Conservation (phyloP, 2,888 invertebrate species). For the Chrysomela aeneicollis region DNA sequence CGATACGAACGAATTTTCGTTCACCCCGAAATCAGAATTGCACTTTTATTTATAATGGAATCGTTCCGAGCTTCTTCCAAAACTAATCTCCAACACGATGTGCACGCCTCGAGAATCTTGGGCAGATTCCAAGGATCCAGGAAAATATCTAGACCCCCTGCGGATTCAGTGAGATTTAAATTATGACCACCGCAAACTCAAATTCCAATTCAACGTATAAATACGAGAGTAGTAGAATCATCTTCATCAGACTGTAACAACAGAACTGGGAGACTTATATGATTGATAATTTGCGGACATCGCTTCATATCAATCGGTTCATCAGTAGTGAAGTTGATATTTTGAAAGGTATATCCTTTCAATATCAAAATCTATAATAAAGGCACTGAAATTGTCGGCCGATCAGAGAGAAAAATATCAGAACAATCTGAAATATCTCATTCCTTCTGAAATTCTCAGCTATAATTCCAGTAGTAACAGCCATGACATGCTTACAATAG, state of each 20-base stretch:
- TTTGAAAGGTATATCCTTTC: too few relatives aligned
- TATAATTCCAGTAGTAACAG: too few relatives aligned
- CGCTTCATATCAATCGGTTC: too few relatives aligned
- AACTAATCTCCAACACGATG: neutral
- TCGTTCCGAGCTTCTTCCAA: neutral
- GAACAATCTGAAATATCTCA: too few relatives aligned
- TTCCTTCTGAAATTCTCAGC: too few relatives aligned
- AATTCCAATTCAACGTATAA: constrained; percentile 26
- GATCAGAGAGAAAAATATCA: too few relatives aligned
- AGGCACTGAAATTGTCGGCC: too few relatives aligned
- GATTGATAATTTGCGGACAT: too few relatives aligned
- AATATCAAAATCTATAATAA: too few relatives aligned
- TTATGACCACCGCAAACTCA: constrained; percentile 26
- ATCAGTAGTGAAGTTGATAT: too few relatives aligned
- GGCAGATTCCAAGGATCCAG: constrained; percentile 27
- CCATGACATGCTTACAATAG: too few relatives aligned
- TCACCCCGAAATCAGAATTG: neutral
- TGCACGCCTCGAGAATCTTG: constrained; percentile 24
- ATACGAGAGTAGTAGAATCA: constrained; percentile 9
- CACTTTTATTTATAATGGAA: neutral
- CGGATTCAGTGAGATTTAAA: constrained; percentile 29
- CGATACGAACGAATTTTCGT: neutral
- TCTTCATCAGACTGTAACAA: neutral
- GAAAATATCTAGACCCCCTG: constrained; percentile 23
- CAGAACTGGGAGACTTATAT: neutral